Evolutionary conservation across 2,888 invertebrate species (phyloP).

Genomic region (Nysson spinosus): DNA sequence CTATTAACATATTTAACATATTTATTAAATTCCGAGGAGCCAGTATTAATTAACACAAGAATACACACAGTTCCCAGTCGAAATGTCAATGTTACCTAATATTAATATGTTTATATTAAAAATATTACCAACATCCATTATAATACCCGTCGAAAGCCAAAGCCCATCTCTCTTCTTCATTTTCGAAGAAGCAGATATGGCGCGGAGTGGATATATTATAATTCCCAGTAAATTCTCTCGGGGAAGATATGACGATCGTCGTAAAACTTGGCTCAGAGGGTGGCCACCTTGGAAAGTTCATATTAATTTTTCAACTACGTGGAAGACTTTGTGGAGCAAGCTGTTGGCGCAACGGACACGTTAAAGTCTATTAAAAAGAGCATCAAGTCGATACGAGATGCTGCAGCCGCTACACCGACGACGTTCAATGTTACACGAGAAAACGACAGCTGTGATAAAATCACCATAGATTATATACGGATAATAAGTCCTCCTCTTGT

Average conservation of each 20-base stretch:
- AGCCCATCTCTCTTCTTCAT: too few relatives aligned
- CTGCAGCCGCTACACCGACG: slow-evolving; percentile 4
- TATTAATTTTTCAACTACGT: slow-evolving; percentile 53
- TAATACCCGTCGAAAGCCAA: too few relatives aligned
- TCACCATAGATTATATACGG: slow-evolving; percentile 9
- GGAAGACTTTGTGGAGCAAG: slow-evolving; percentile 28
- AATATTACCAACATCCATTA: too few relatives aligned
- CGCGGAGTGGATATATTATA: too few relatives aligned
- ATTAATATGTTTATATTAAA: too few relatives aligned
- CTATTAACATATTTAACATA: too few relatives aligned
- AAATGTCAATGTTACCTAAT: too few relatives aligned
- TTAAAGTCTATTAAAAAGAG: slow-evolving; percentile 34
- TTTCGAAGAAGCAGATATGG: too few relatives aligned
- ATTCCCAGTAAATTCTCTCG: slow-evolving; percentile 18
- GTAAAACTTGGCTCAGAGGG: slow-evolving; percentile 42
- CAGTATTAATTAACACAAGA: too few relatives aligned
- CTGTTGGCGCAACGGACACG: slow-evolving; percentile 20
- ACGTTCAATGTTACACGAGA: slow-evolving; percentile 7
- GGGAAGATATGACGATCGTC: slow-evolving; percentile 11
- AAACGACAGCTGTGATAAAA: slow-evolving; percentile 18
- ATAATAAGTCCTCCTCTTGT: neutral
- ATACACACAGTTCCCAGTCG: too few relatives aligned
- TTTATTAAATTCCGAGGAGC: too few relatives aligned
- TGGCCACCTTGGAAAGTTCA: slow-evolving; percentile 40
- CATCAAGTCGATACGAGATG: slow-evolving; percentile 13